A percentile compares a stretch with the other conserved stretches of the same genome.
These are phyloP conservation scores for Liposcelis brunnea DNA, from an alignment of 2,888 invertebrate species.

Conservation along the genomic window DNA sequence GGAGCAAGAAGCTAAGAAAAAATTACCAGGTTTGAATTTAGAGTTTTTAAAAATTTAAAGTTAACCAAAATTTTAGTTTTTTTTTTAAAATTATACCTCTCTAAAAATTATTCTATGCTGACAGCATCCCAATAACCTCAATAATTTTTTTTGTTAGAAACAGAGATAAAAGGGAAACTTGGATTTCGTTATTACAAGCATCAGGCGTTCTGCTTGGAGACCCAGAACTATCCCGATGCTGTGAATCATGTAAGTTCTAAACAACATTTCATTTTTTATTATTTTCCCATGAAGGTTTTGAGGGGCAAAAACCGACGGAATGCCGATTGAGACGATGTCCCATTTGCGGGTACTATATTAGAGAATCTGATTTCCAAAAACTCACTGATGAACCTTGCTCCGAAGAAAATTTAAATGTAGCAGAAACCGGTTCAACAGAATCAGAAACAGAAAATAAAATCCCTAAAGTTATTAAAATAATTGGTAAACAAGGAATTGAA, in stretches of 20 bases:
- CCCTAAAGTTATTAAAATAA: too few relatives aligned
- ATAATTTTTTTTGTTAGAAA: too few relatives aligned
- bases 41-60: too few relatives aligned
- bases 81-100: too few relatives aligned
- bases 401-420: not conserved
- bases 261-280: conserved; percentile 15
- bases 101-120: too few relatives aligned
- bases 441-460: not conserved
- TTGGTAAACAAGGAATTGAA: too few relatives aligned
- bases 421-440: not conserved
- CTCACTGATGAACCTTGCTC: not conserved
- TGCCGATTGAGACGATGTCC: not conserved
- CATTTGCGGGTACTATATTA: too few relatives aligned
- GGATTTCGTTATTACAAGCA: conserved; percentile 53
- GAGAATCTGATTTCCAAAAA: not conserved
- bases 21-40: not conserved
- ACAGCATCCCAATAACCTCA: too few relatives aligned
- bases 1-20: conserved; percentile 9
- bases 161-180: conserved; percentile 14
- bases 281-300: conserved; percentile 13
- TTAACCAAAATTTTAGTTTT: too few relatives aligned
- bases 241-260: conserved; percentile 51
- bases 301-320: not conserved
- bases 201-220: conserved; percentile 73
- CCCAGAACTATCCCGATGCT: conserved; percentile 86